Evolutionary conservation across 2,113 vertebrate genomes (phyloP), one percentile per base, ranked within the genome.

Genomic region (Dasyornis broadbenti): DNA sequence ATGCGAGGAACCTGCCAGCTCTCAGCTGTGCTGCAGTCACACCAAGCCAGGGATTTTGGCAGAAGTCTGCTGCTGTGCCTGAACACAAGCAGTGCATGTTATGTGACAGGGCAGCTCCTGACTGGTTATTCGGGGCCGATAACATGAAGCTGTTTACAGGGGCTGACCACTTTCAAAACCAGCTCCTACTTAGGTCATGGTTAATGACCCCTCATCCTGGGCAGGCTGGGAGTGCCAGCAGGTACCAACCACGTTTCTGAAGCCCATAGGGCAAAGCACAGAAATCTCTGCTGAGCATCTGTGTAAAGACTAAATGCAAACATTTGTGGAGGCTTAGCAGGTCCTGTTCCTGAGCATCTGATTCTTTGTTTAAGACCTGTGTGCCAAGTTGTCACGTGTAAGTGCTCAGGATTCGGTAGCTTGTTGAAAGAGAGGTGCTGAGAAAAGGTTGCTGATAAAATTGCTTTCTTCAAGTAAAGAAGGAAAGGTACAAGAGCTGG

Each of bases 11-110:
- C 50, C n/a, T 63, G 45, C 42, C 50, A n/a, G 28, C 50, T 57
- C 12, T 78, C 33, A 78, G 39, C 45, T 73, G 31, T 70, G 54
- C 50, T 0, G 0, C 50, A 37, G 1, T n/a, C 7, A 0, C 4
- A 4, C n/a, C 0, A 0, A 75, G 39, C 42, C 68, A 45, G 52
- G 33, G 52, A 11, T 66, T 81, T 53, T 52, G 63, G 37, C 49
- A 49, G 49, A 59, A 92, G 5, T n/a, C 63, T 69, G 53, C 37
- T 64, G 49, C 60, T 49, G 40, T 71, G 42, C 45, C 52, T 72
- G 77, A 81, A 10, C 18, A 24, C 49, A 75, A 15, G 20, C 1
- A 5, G 10, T 20, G 33, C 0, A 0, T 4, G 1, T 35, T 53
- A 59, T 4, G 5, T 81, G 72, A 80, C 45, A 11, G 0, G 3